Evolutionary conservation across 2,797 vertebrate species (phyloP).

Genomic region (Diplodus sargus): DNA sequence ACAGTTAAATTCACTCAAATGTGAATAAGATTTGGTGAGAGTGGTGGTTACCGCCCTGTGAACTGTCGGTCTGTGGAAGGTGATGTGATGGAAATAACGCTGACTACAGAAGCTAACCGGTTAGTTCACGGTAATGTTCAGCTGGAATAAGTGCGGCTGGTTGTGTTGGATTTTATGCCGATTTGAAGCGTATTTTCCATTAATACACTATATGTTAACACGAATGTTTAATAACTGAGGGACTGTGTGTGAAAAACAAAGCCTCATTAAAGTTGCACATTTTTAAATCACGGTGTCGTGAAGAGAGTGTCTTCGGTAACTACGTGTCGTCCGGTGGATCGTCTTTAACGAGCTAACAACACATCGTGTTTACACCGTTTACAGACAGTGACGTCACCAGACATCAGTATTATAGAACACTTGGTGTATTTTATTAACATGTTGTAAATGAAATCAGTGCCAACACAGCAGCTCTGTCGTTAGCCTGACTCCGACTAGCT

Average conservation of each 20-base stretch:
- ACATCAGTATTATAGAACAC: rapidly evolving
- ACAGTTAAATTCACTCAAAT: constrained; percentile 9
- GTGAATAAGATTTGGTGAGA: constrained; percentile 22
- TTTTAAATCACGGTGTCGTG: neutral
- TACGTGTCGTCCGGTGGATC: constrained; percentile 34
- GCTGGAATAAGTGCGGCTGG: neutral
- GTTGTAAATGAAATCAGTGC: neutral
- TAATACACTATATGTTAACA: rapidly evolving
- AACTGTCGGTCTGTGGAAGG: neutral
- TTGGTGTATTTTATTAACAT: neutral
- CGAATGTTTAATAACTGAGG: rapidly evolving
- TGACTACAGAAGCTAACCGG: neutral
- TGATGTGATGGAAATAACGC: neutral
- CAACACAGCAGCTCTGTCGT: constrained; percentile 25
- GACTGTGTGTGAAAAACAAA: neutral
- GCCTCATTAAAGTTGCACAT: neutral
- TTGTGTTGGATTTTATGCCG: neutral
- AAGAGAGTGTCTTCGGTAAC: neutral
- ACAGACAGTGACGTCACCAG: too few relatives aligned
- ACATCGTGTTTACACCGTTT: neutral
- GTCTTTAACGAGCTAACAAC: neutral
- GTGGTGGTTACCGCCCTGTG: constrained; percentile 58
- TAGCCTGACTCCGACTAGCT: neutral
- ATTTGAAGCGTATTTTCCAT: neutral
- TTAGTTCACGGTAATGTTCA: neutral